Evolutionary conservation across 2,888 invertebrate species (phyloP), one percentile per base, ranked within the genome.

Genomic region (Zeuzera pyrina): DNA sequence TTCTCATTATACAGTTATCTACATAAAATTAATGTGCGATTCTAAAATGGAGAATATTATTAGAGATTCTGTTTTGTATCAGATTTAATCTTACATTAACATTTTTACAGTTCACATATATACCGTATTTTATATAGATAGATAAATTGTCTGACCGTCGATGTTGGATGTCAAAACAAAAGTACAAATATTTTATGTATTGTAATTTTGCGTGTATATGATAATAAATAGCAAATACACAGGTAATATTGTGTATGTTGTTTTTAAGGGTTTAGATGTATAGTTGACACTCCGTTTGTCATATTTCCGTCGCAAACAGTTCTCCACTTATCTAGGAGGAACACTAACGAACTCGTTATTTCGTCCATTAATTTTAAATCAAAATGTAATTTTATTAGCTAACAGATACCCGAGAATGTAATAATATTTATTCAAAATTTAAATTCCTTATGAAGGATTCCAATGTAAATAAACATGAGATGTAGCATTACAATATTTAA

Each of bases 121-220:
- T n/a, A n/a, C n/a, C n/a, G n/a, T n/a, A n/a, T n/a, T 25, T 25
- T 12, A 13, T 62, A 61, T 68, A 69, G 67, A 63, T 73, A 73
- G 66, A 64, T 63, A 62, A 69, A n/a, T n/a, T n/a, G n/a, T n/a
- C n/a, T n/a, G n/a, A n/a, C n/a, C n/a, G n/a, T n/a, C n/a, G n/a
- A n/a, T n/a, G n/a, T n/a, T n/a, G n/a, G n/a, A n/a, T n/a, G n/a
- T n/a, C 69, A 60, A 66, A 66, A 61, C 57, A 67, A 71, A 77
- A 84, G 84, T 84, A 84, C 84, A 84, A 84, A 79, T 81, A 79
- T 76, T 74, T 74, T 77, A 77, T 78, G 76, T 78, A 74, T 78
- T 71, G 72, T 78, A 79, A 76, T 77, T 71, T 70, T 71, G 72
- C 76, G 73, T 77, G 69, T 76, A 78, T 70, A 73, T n/a, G n/a